Evolutionary conservation across 2,113 vertebrate species (phyloP).

Genomic region (Sigmodon hispidus): DNA sequence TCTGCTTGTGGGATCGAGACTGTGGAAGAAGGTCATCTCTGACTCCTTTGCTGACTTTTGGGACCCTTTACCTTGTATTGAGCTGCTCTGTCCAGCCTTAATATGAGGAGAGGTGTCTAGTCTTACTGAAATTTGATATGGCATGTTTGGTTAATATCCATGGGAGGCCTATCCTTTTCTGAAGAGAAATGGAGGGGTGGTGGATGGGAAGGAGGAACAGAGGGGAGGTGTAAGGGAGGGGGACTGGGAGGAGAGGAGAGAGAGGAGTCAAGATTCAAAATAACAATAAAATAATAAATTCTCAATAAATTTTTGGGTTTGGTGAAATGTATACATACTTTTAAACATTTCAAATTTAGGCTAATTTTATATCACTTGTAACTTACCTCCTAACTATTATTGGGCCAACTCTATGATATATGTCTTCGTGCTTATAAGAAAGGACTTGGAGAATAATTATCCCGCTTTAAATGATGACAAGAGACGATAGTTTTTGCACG

Average conservation of each 20-base stretch:
- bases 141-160: not conserved
- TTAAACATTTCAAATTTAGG: not conserved
- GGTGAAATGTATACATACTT: not conserved
- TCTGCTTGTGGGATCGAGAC: not conserved
- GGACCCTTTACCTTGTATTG: not conserved
- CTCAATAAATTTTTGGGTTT: slow-evolving; percentile 11
- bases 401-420: not conserved
- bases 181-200: not conserved
- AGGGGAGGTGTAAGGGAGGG: not conserved
- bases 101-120: not conserved
- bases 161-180: not conserved
- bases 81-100: not conserved
- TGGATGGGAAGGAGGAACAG: not conserved
- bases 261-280: not conserved
- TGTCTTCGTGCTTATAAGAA: slow-evolving; percentile 37
- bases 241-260: not conserved
- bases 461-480: slow-evolving; percentile 49
- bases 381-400: slow-evolving; percentile 35
- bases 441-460: slow-evolving; percentile 46
- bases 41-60: not conserved
- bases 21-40: not conserved
- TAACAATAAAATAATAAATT: not conserved
- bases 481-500: slow-evolving; percentile 51
- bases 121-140: not conserved
- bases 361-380: slow-evolving; percentile 44